Base-by-base conservation (phyloP, 2,888 invertebrate genomes). In the Hypsopygia costalis region DNA sequence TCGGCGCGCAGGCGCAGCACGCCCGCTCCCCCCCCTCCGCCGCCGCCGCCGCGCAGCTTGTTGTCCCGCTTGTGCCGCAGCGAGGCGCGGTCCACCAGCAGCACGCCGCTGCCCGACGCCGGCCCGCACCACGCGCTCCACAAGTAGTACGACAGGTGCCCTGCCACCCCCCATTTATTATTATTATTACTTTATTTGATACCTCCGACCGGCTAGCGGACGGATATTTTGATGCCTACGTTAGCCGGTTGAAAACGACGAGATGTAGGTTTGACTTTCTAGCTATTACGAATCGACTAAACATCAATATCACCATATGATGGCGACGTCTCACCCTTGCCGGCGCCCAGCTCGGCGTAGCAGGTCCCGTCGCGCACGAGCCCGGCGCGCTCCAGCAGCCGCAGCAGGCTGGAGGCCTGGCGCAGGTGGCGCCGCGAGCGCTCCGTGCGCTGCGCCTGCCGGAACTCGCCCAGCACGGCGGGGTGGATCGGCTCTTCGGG, bases 261-360 rank as follows among this genome's bases (percentile, higher is more conserved):
- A n/a, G n/a, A n/a, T n/a, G n/a, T n/a, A n/a, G n/a, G n/a, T n/a
- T n/a, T n/a, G n/a, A n/a, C n/a, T n/a, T n/a, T n/a, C n/a, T n/a
- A n/a, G n/a, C n/a, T n/a, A n/a, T n/a, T n/a, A n/a, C n/a, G n/a
- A n/a, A n/a, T n/a, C n/a, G n/a, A n/a, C n/a, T n/a, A n/a, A n/a
- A n/a, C n/a, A n/a, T n/a, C n/a, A n/a, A n/a, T n/a, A n/a, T n/a
- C n/a, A n/a, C n/a, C n/a, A n/a, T n/a, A n/a, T n/a, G n/a, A n/a
- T n/a, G n/a, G n/a, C n/a, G n/a, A n/a, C n/a, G n/a, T n/a, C n/a
- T 1, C 65, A 92, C 95, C 97, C 91, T 94, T 95, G n/a, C 97
- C 97, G 7, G 97, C 97, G 0, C 97, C 97, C 64, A 97, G 93
- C 74, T 97, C 97, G 43, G 97, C 91, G 57, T 92, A 97, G 74